A percentile compares a stretch with the other conserved stretches of the same genome.
Evolutionary conservation across 2,113 vertebrate species (phyloP).

Genomic region (Oxyruncus cristatus): DNA sequence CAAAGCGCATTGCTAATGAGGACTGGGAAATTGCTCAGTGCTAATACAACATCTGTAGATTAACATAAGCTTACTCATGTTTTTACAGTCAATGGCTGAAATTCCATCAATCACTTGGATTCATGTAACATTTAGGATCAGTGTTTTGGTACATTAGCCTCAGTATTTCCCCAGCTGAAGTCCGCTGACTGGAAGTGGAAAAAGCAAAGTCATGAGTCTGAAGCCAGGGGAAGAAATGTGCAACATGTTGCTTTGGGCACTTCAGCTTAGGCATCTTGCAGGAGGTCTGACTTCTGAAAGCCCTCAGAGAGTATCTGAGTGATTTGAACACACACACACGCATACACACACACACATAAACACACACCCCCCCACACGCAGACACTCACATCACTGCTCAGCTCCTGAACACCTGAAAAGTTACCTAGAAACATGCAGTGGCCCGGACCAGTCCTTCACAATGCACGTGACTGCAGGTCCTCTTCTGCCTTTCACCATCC

Average conservation of each 20-base stretch:
- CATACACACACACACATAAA: too few species aligned
- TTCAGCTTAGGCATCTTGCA: background rate
- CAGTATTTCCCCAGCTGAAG: background rate
- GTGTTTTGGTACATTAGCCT: fast-evolving
- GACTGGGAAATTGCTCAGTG: background rate
- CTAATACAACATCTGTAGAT: conserved; percentile 9
- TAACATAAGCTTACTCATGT: background rate
- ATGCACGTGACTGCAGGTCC: background rate
- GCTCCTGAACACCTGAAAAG: background rate
- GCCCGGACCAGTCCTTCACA: background rate
- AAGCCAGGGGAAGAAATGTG: background rate
- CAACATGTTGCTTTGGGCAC: background rate
- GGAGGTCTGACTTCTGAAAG: background rate
- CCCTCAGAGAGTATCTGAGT: background rate
- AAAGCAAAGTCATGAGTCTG: background rate
- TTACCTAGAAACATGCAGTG: background rate
- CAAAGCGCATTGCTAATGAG: conserved; percentile 19
- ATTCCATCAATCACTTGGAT: background rate
- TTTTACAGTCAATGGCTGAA: background rate
- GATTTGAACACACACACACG: background rate
- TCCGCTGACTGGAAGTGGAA: background rate
- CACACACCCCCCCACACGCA: too few species aligned
- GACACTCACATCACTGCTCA: background rate
- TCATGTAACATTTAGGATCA: background rate
- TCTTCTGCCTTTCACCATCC: background rate